Evolutionary conservation across 1,140 invertebrate species (phyloP).

Genomic region (Neomicropteryx cornuta): DNA sequence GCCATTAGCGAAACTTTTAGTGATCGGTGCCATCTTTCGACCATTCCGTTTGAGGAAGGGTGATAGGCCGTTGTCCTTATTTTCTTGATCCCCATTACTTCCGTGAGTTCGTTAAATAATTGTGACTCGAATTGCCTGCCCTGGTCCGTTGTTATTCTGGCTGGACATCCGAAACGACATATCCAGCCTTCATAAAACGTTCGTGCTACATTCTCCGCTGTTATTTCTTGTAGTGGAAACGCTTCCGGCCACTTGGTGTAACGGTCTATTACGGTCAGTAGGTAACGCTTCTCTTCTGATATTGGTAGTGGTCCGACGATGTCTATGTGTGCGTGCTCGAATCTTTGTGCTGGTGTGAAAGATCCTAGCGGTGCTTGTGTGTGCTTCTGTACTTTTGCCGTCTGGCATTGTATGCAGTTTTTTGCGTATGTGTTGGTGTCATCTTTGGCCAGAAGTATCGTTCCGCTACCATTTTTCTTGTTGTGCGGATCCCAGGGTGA

Average conservation of each 20-base stretch:
- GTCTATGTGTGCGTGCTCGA: conserved; percentile 15
- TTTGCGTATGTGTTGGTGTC: conserved; percentile 13
- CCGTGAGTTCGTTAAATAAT: conserved; percentile 15
- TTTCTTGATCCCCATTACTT: conserved; percentile 14
- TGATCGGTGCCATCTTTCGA: conserved; percentile 25
- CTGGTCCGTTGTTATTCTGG: conserved; percentile 19
- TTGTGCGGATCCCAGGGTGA: background rate
- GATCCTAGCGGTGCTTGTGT: conserved; percentile 11
- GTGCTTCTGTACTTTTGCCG: conserved; percentile 15
- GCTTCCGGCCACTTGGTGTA: conserved; percentile 37
- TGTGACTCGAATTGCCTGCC: conserved; percentile 22
- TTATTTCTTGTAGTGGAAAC: conserved; percentile 26
- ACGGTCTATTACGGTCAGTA: conserved; percentile 32
- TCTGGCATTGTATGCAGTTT: conserved; percentile 17
- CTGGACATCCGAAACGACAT: conserved; percentile 15
- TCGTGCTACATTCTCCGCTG: conserved; percentile 18
- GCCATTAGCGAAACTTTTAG: conserved; percentile 27
- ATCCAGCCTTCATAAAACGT: conserved; percentile 16
- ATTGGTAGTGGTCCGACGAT: conserved; percentile 14
- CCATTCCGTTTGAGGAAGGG: conserved; percentile 25
- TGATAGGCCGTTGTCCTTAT: conserved; percentile 28
- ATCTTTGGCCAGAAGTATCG: background rate
- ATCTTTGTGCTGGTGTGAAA: conserved; percentile 14
- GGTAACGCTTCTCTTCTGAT: conserved; percentile 20
- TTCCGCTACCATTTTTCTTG: background rate